A percentile compares a stretch with the other conserved stretches of the same genome.
These are phyloP conservation scores for Vidua macroura DNA, from an alignment of 2,113 vertebrate species.

Conservation along the genomic window DNA sequence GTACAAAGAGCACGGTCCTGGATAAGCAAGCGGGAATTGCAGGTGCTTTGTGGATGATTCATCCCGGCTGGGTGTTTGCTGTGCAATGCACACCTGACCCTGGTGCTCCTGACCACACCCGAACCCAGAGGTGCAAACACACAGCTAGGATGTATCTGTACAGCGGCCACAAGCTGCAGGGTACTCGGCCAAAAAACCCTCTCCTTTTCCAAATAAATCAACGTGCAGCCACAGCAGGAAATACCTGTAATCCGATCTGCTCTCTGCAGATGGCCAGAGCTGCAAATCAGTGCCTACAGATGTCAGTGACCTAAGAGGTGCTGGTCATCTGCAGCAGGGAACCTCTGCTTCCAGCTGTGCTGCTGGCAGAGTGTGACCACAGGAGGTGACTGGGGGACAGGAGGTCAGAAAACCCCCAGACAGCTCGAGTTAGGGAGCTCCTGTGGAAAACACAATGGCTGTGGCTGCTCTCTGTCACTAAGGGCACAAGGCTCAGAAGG, in stretches of 20 bases:
- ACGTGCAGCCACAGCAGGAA: not conserved
- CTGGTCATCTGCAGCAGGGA: not conserved
- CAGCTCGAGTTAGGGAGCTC: not conserved
- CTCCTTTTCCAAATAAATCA: not conserved
- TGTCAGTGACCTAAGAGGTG: not conserved
- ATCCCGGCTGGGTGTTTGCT: not conserved
- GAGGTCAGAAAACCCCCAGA: not conserved
- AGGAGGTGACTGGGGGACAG: not conserved
- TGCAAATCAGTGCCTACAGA: not conserved
- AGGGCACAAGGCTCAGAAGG: not conserved
- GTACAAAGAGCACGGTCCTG: not conserved
- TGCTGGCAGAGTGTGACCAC: not conserved
- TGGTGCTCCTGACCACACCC: not conserved
- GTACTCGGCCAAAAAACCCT: not conserved
- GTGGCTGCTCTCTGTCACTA: not conserved
- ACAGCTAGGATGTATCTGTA: fast-evolving
- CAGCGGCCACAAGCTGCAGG: too few relatives aligned
- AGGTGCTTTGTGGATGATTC: not conserved
- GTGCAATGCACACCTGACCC: not conserved
- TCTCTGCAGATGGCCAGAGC: not conserved
- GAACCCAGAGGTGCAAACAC: not conserved
- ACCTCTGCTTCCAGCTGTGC: not conserved
- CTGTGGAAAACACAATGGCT: fast-evolving
- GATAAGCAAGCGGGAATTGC: not conserved
- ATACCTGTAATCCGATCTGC: not conserved